Evolutionary conservation across 2,113 vertebrate species (phyloP), one percentile per base, ranked within the genome.

Genomic region (Bubo blakistoni): DNA sequence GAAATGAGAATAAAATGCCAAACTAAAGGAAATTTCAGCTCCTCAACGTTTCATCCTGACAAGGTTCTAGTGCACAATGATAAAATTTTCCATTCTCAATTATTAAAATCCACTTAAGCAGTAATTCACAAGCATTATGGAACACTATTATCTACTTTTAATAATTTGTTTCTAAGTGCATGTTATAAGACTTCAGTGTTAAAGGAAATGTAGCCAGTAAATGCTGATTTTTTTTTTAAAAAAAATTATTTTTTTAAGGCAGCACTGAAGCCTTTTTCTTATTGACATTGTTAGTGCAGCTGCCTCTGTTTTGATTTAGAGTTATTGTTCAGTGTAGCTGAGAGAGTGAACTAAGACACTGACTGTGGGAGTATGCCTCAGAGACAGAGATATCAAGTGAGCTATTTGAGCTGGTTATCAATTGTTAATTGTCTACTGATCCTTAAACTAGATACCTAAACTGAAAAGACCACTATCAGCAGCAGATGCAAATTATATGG

Each of bases 401-500:
- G 98, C 83, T 95, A 98, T 92, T 94, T 96, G 98, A 98, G 96
- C 97, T 96, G 91, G 77, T 95, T 96, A 98, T 98, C 87, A 98
- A 98, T 98, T 98, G 89, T 98, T 98, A 98, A 98, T 98, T 97
- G 98, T 97, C 94, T 98, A 97, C 95, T 92, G 97, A 98, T 96
- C 97, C 97, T 97, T 98, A 94, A 98, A 98, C 96, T 97, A 98
- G 97, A 98, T 97, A 98, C 96, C 94, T 96, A 88, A 96, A 97
- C 85, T 97, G 96, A 98, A 98, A 92, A 97, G 97, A 95, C 91
- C 82, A 95, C 81, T 93, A 92, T 97, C 96, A 97, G 94, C 94
- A 93, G 77, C 89, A 96, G 91, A 98, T 96, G 96, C 91, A 97
- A 97, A 96, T 98, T 97, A 97, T 97, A 96, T 94, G 91, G 96